Base-by-base conservation (phyloP, 1,140 invertebrate genomes). In the Ostrea denselamellosa region DNA sequence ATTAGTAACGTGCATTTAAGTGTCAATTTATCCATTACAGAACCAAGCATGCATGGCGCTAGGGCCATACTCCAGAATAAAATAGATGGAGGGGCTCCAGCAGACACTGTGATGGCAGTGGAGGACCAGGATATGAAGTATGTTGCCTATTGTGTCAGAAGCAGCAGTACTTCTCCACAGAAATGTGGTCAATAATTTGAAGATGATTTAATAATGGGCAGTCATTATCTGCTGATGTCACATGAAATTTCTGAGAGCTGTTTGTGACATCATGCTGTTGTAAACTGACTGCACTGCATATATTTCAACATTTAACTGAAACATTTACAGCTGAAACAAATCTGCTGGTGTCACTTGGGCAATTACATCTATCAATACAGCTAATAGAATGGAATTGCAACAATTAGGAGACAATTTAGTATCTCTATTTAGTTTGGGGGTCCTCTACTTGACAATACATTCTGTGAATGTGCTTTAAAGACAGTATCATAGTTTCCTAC, bases 1-100 rank as follows among this genome's bases (percentile, higher is more conserved):
- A 77, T 77, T 77, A 25, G 34, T 77, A 34, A 9, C 25, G 28
- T 77, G 28, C 22, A 77, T 77, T 62, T 77, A 77, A 77, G 28
- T 14, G 68, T 28, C 68, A 77, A 77, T 77, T 77, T 34, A 25
- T 77, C 68, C 68, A 77, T 77, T 77, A 77, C 68, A 77, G 68
- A 77, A 25, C 12, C 22, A 34, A 77, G 25, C 68, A 22, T 14
- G 68, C 10, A 2, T 62, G 56, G 56, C n/a, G 56, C 68, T 77
- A 77, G 25, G 28, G 3, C 28, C 25, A 34, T 25, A 3, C 25
- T 34, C 12, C 68, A 22, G 25, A 77, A 17, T 14, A 77, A 77
- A 34, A 25, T 8, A 34, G 68, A 34, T 9, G 28, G 68, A 14
- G 25, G 28, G 25, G 28, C 22, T 17, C 68, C 22, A 12, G 68